Evolutionary conservation across 2,888 invertebrate genomes (phyloP).

Genomic region (Saturnia japonica): DNA sequence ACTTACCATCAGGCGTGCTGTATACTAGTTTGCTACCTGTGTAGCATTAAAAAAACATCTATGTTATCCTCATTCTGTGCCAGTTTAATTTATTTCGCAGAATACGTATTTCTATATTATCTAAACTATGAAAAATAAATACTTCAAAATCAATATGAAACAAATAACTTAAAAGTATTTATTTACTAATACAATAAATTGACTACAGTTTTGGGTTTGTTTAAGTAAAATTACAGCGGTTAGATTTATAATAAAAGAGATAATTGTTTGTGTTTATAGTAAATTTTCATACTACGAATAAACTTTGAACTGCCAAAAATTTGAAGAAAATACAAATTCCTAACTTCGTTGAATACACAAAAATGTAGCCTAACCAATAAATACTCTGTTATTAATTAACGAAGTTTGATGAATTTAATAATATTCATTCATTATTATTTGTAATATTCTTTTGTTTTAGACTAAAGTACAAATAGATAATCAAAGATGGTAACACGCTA

Average conservation of each 20-base stretch:
- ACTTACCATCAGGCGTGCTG: no score
- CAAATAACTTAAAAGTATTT: not conserved
- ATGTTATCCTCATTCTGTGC: no score
- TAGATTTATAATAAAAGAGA: not conserved
- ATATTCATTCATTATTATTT: not conserved
- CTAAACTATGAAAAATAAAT: not conserved
- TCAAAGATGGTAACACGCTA: not conserved
- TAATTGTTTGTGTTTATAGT: not conserved
- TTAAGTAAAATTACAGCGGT: not conserved
- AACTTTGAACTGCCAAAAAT: constrained; percentile 3
- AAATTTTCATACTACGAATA: not conserved
- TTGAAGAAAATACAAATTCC: not conserved
- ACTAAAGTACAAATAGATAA: not conserved
- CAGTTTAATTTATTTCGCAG: no score
- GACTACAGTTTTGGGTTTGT: not conserved
- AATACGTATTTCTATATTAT: no score
- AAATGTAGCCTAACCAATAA: not conserved
- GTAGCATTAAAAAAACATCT: no score
- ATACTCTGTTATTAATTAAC: not conserved
- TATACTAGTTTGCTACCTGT: no score
- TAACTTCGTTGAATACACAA: not conserved
- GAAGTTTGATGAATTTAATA: not conserved
- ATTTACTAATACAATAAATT: not conserved
- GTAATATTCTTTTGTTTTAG: not conserved
- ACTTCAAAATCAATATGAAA: not conserved